These are phyloP conservation scores for Volucella inflata DNA, from an alignment of 2,888 invertebrate genomes.

Conservation along the genomic window DNA sequence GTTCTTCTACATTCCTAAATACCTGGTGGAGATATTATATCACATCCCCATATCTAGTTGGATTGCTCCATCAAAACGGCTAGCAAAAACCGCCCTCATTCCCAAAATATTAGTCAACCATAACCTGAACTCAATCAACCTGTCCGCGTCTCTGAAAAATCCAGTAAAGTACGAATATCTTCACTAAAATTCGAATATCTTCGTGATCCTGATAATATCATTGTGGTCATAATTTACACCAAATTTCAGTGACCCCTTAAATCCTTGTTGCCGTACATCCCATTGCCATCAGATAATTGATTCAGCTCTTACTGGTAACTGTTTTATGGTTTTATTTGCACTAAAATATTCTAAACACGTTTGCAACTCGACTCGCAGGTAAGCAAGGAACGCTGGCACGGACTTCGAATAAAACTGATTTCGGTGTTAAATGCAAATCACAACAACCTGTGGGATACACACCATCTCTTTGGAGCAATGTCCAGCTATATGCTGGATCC, in stretches of 20 bases:
- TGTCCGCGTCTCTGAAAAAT: not conserved
- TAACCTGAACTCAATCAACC: not conserved
- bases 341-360: constrained; percentile 51
- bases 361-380: constrained; percentile 10
- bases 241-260: constrained; percentile 42
- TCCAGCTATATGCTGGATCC: constrained; percentile 28
- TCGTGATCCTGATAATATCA: constrained; percentile 24
- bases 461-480: not conserved
- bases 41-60: too few species aligned
- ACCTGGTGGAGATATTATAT: too few species aligned
- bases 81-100: not conserved
- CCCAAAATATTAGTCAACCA: not conserved
- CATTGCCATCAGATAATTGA: constrained; percentile 48
- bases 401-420: constrained; percentile 43
- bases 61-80: too few species aligned
- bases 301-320: constrained; percentile 23
- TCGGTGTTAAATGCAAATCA: constrained; percentile 67
- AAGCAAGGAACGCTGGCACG: constrained; percentile 25
- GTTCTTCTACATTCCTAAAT: too few species aligned
- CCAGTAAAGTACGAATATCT: not conserved
- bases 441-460: constrained; percentile 45
- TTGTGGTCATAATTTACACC: constrained; percentile 48
- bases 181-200: not conserved
- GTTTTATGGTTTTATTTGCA: constrained; percentile 36
- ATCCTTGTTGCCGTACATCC: constrained; percentile 9